These are phyloP conservation scores for Omphaloscelis lunosa DNA, from an alignment of 2,888 invertebrate genomes.

Conservation along the genomic window DNA sequence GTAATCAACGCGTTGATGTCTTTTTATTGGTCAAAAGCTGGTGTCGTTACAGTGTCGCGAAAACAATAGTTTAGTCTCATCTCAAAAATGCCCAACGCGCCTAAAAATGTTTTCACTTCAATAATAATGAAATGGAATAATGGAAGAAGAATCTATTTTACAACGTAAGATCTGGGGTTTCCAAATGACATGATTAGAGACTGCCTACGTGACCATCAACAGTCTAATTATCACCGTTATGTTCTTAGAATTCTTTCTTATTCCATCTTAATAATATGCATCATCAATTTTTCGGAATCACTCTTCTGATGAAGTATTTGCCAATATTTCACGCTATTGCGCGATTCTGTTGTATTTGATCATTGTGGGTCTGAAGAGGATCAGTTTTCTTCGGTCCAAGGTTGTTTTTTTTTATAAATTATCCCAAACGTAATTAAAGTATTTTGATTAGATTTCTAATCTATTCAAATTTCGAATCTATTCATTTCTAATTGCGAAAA, in stretches of 20 bases:
- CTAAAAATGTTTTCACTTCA: no score
- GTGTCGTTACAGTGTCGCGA: no score
- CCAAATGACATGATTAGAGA: constrained; percentile 25
- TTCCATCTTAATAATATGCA: constrained; percentile 4
- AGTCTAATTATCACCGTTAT: constrained; percentile 4
- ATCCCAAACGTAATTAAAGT: background rate
- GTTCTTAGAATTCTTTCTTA: constrained; percentile 17
- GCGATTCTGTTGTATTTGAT: constrained; percentile 22
- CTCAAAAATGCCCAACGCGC: no score
- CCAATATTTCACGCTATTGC: constrained; percentile 25
- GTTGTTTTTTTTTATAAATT: constrained; percentile 2
- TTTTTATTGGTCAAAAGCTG: no score
- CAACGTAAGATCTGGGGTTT: background rate
- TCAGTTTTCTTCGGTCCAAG: background rate
- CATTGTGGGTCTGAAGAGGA: background rate
- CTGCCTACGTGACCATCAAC: constrained; percentile 35
- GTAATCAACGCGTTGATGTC: no score
- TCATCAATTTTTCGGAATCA: constrained; percentile 25
- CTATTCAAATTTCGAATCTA: no score
- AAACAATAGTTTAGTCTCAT: no score
- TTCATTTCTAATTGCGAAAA: no score
- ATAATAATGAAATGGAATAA: background rate
- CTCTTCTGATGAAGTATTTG: constrained; percentile 27
- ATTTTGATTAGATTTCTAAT: background rate
- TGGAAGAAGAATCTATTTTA: background rate